phyloP scores from a whole-genome alignment of 2,113 vertebrate genomes.

The Accipiter cooperii region DNA sequence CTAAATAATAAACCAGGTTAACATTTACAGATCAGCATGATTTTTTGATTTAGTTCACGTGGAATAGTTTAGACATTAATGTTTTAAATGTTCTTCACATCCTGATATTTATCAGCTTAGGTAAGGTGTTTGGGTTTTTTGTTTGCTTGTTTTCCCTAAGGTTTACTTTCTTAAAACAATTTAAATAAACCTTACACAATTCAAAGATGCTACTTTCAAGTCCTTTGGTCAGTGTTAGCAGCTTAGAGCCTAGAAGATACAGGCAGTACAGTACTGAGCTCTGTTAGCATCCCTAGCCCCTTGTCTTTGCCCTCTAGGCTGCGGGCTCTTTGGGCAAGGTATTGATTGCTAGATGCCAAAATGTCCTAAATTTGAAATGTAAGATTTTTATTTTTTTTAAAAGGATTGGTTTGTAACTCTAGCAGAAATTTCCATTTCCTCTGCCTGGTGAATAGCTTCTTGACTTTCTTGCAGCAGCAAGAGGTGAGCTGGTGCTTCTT shows the following conservation, averaged over 20 bases:
- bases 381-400: not conserved
- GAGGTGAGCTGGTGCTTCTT: not conserved
- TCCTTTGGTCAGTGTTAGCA: not conserved
- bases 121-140: not conserved
- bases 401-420: not conserved
- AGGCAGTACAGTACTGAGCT: not conserved
- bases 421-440: not conserved
- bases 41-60: not conserved
- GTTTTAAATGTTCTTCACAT: not conserved
- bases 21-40: not conserved
- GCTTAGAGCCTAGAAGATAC: not conserved
- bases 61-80: not conserved
- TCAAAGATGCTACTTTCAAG: not conserved
- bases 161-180: not conserved
- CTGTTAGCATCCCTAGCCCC: not conserved
- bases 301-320: not conserved
- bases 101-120: not conserved
- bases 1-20: not conserved
- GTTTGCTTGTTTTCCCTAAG: not conserved
- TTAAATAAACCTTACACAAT: rapidly evolving
- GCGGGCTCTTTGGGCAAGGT: not conserved
- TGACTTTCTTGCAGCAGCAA: not conserved
- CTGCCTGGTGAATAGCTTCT: not conserved
- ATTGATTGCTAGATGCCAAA: not conserved
- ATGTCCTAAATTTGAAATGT: not conserved